Percentiles rank a stretch among this genome's conserved stretches.
Evolutionary conservation across 2,797 vertebrate genomes (phyloP).

Genomic region (Pipistrellus pygmaeus): DNA sequence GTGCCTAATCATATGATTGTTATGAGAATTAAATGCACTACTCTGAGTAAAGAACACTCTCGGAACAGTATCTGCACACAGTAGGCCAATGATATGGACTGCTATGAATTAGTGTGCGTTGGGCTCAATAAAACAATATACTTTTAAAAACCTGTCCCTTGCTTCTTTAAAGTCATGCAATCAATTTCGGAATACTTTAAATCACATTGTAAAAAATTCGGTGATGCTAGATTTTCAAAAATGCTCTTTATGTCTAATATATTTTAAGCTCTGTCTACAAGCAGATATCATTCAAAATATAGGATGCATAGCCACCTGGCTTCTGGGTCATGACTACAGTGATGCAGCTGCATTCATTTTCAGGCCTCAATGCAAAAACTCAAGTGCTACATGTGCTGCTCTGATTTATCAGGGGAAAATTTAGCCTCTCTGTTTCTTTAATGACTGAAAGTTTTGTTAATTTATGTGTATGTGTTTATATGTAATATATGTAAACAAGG

Average conservation of each 20-base stretch:
- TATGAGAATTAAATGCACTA: slow-evolving; percentile 42
- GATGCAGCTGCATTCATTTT: not conserved
- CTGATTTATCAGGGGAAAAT: slow-evolving; percentile 8
- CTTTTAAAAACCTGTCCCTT: not conserved
- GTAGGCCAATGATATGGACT: not conserved
- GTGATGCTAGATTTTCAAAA: not conserved
- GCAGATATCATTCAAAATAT: not conserved
- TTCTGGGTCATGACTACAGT: not conserved
- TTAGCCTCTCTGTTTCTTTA: slow-evolving; percentile 12
- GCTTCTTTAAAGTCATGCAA: slow-evolving; percentile 23
- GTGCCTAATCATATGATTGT: slow-evolving; percentile 26
- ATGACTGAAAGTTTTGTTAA: slow-evolving; percentile 28
- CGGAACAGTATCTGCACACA: not conserved
- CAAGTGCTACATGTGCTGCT: not conserved
- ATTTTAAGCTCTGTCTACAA: not conserved
- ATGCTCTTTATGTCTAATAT: not conserved
- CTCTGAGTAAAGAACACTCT: slow-evolving; percentile 19
- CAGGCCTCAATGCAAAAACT: not conserved
- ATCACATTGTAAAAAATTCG: not conserved
- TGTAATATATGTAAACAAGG: not conserved
- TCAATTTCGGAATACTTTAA: slow-evolving; percentile 43
- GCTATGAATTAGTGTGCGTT: slow-evolving; percentile 15
- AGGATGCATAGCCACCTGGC: not conserved
- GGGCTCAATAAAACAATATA: not conserved
- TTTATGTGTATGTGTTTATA: slow-evolving; percentile 34